Conservation (phyloP, 2,888 invertebrate species). For the Euplagia quadripunctaria region DNA sequence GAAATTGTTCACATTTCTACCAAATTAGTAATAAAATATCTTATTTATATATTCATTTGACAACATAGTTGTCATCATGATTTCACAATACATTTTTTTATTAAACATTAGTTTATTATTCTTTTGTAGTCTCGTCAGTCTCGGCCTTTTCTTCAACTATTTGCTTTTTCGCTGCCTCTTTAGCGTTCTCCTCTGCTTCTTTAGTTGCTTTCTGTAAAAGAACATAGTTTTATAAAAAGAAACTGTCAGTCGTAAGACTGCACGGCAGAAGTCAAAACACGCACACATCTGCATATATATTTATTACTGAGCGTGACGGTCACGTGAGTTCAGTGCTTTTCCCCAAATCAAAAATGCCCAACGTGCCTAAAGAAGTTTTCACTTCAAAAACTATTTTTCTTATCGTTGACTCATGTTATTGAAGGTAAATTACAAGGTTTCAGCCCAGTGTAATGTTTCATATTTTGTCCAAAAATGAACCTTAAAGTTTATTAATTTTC, state of each 20-base stretch:
- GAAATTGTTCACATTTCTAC: background rate
- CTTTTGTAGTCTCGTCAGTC: constrained; percentile 34
- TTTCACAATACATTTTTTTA: too few species aligned
- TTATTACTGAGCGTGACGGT: too few species aligned
- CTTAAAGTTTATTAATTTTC: too few species aligned
- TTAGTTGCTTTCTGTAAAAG: constrained; percentile 49
- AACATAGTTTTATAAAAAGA: constrained; percentile 1
- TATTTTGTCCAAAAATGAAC: background rate
- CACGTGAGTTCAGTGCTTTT: too few species aligned
- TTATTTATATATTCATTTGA: background rate
- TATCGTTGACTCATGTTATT: background rate
- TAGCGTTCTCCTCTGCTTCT: constrained; percentile 39
- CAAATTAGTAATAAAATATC: background rate
- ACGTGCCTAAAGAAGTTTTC: too few species aligned
- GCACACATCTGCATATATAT: too few species aligned
- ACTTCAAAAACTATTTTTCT: too few species aligned
- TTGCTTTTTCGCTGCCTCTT: constrained; percentile 29
- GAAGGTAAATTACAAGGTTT: background rate
- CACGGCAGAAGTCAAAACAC: too few species aligned
- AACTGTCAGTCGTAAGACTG: too few species aligned
- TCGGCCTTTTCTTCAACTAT: constrained; percentile 25
- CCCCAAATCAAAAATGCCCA: too few species aligned
- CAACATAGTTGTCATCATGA: too few species aligned
- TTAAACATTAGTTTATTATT: constrained; percentile 10
- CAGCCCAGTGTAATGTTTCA: background rate